A percentile compares a stretch with the other conserved stretches of the same genome.
Conservation (phyloP, 2,797 vertebrate species). For the Phoebastria nigripes region DNA sequence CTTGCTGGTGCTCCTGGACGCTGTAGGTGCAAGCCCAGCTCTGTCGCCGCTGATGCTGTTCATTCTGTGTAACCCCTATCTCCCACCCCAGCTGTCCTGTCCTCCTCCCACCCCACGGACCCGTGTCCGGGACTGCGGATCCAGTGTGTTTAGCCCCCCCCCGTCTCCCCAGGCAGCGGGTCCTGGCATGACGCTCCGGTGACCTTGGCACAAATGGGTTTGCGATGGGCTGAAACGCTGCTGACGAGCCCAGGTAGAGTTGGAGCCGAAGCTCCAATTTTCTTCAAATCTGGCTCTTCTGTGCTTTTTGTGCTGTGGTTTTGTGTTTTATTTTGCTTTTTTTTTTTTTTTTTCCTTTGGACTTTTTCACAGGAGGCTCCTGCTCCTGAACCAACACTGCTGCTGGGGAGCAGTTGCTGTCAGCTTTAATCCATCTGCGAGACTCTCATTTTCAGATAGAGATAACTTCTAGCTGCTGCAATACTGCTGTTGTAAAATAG, state of each 20-base stretch:
- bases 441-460: neutral
- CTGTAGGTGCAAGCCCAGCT: neutral
- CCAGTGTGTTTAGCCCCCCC: neutral
- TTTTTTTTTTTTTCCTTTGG: neutral
- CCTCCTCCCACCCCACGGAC: neutral
- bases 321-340: neutral
- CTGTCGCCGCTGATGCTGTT: neutral
- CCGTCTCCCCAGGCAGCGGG: accelerated
- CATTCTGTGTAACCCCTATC: too few relatives aligned
- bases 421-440: neutral
- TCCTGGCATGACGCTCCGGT: neutral
- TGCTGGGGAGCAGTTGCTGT: neutral
- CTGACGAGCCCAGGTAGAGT: accelerated
- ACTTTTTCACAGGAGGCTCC: neutral
- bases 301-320: neutral
- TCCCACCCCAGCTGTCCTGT: neutral
- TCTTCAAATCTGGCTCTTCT: neutral
- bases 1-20: neutral
- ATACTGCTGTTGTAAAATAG: neutral
- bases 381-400: neutral
- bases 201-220: neutral
- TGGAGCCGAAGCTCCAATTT: accelerated
- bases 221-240: accelerated
- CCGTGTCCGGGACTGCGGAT: accelerated
- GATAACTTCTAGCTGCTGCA: neutral